Evolutionary conservation across 2,113 vertebrate species (phyloP).

Genomic region (Psammodynastes pulverulentus): DNA sequence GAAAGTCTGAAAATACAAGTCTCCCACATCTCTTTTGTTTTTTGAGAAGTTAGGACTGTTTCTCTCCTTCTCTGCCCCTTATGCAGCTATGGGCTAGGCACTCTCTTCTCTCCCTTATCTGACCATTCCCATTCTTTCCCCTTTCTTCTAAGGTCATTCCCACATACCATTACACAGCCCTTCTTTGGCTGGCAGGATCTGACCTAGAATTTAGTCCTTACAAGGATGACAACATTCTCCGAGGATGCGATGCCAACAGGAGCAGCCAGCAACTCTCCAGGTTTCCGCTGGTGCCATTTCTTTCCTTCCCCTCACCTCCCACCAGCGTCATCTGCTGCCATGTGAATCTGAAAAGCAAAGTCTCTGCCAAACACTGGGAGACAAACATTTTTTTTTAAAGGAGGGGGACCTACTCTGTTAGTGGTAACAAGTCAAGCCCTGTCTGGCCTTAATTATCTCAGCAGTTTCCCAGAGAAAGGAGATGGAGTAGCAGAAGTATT

Average conservation of each 20-base stretch:
- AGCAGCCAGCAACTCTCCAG: neutral
- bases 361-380: neutral
- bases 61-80: neutral
- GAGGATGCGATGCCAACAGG: slow-evolving; percentile 2
- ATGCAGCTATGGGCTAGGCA: neutral
- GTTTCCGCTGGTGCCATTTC: slow-evolving; percentile 6
- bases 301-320: slow-evolving; percentile 16
- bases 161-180: neutral
- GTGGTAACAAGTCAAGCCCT: slow-evolving; percentile 4
- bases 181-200: neutral
- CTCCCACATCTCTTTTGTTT: neutral
- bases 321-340: slow-evolving; percentile 20
- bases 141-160: neutral
- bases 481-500: neutral
- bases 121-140: neutral
- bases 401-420: neutral
- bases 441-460: slow-evolving; percentile 13
- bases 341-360: neutral
- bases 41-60: neutral
- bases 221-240: neutral
- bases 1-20: neutral
- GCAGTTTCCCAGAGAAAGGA: neutral
- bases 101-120: neutral
- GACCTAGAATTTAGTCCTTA: neutral
- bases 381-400: neutral